Conservation (phyloP, 2,888 invertebrate genomes). For the Ditylenchus weischeri region DNA sequence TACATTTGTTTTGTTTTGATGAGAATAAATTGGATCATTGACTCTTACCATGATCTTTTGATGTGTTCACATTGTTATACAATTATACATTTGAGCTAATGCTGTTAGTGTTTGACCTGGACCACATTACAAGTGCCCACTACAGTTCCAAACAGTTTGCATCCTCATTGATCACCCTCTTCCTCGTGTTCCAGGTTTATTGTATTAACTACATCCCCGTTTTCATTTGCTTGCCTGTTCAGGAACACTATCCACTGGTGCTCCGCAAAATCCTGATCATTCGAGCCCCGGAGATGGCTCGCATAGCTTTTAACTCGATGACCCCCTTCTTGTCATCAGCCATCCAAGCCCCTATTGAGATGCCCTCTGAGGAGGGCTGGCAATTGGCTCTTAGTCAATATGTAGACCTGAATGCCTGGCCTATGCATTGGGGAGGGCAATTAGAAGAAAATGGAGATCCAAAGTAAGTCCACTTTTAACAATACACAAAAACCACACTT, state of each 20-base stretch:
- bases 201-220: neutral
- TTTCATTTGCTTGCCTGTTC: slow-evolving; percentile 11
- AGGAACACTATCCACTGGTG: slow-evolving; percentile 56
- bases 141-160: slow-evolving; percentile 57
- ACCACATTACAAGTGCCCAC: slow-evolving; percentile 56
- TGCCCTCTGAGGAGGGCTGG: slow-evolving; percentile 56
- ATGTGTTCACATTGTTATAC: too few relatives aligned
- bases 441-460: slow-evolving; percentile 42
- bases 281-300: slow-evolving; percentile 57
- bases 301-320: slow-evolving; percentile 56
- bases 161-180: slow-evolving; percentile 57
- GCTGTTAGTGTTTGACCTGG: slow-evolving; percentile 57
- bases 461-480: slow-evolving; percentile 21
- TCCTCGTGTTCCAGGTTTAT: slow-evolving; percentile 57
- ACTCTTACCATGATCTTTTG: too few relatives aligned
- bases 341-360: slow-evolving; percentile 55
- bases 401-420: slow-evolving; percentile 55
- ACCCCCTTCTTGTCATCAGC: slow-evolving; percentile 52
- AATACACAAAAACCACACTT: neutral
- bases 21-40: too few relatives aligned
- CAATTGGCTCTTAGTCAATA: slow-evolving; percentile 50
- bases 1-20: too few relatives aligned
- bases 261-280: slow-evolving; percentile 57
- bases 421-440: slow-evolving; percentile 56
- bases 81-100: slow-evolving; percentile 58